These are phyloP conservation scores for Cylloceria caligata DNA, from an alignment of 2,888 invertebrate species.

Conservation along the genomic window DNA sequence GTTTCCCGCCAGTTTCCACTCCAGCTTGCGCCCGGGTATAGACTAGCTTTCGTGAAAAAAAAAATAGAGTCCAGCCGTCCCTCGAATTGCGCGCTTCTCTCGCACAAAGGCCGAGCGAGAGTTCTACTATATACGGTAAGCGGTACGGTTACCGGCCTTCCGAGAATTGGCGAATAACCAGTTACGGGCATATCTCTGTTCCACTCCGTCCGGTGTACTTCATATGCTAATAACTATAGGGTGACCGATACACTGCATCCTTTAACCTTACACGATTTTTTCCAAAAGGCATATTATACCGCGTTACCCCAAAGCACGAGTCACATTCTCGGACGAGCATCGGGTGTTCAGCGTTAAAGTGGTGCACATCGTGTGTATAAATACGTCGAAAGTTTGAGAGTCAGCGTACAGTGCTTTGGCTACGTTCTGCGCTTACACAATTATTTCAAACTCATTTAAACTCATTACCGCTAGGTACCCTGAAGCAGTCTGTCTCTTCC, in stretches of 20 bases:
- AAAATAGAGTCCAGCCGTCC: conserved; percentile 4
- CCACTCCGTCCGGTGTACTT: background rate
- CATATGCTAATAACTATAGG: background rate
- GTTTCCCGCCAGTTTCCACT: conserved; percentile 52
- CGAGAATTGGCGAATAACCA: background rate
- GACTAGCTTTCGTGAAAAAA: background rate
- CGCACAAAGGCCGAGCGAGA: conserved; percentile 21
- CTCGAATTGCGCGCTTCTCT: conserved; percentile 11
- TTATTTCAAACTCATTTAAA: conserved; percentile 79
- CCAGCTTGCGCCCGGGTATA: conserved; percentile 37
- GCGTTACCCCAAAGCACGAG: background rate
- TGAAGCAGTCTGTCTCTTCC: conserved; percentile 24
- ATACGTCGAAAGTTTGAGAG: background rate
- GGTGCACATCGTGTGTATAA: conserved; percentile 6
- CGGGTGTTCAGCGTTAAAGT: background rate
- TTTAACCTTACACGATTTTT: background rate
- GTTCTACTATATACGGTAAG: background rate
- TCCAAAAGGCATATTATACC: background rate
- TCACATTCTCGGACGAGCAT: background rate
- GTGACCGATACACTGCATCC: background rate
- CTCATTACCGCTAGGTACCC: conserved; percentile 72
- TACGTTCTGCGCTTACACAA: conserved; percentile 65
- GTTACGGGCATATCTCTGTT: background rate
- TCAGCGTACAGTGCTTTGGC: conserved; percentile 25
- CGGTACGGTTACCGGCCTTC: background rate